Percentiles rank a stretch among this genome's conserved stretches.
Evolutionary conservation across 2,113 vertebrate species (phyloP).

Genomic region (Epinephelus lanceolatus): DNA sequence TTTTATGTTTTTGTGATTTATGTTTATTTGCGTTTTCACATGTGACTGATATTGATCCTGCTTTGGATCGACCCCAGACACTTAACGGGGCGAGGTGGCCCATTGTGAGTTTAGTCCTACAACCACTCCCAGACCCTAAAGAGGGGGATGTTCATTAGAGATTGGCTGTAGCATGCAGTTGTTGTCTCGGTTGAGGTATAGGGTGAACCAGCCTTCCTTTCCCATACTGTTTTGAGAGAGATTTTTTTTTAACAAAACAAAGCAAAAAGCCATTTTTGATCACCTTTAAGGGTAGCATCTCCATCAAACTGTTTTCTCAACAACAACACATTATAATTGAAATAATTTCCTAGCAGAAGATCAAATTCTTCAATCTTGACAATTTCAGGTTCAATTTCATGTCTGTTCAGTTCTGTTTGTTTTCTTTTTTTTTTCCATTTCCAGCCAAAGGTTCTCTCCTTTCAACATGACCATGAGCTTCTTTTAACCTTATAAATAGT

Average conservation of each 20-base stretch:
- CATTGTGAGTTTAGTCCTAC: background rate
- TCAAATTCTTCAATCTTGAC: background rate
- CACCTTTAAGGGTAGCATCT: background rate
- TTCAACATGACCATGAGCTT: slow-evolving; percentile 21
- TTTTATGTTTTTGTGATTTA: background rate
- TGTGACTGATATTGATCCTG: background rate
- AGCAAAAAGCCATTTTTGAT: background rate
- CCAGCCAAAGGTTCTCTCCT: background rate
- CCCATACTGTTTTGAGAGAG: background rate
- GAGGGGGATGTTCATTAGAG: background rate
- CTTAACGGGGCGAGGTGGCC: background rate
- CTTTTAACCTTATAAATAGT: slow-evolving; percentile 27
- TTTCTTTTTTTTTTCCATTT: background rate
- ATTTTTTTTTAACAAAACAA: background rate
- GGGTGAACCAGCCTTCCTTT: background rate
- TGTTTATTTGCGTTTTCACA: background rate
- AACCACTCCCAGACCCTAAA: background rate
- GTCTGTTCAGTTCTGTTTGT: background rate
- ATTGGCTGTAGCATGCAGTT: background rate
- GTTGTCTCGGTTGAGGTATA: background rate
- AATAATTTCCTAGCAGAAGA: background rate
- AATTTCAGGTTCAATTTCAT: background rate
- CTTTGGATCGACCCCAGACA: background rate
- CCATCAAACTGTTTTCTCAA: background rate
- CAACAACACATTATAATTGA: background rate